These are phyloP conservation scores for Tragopan temminckii DNA, from an alignment of 2,797 vertebrate genomes.

Conservation along the genomic window DNA sequence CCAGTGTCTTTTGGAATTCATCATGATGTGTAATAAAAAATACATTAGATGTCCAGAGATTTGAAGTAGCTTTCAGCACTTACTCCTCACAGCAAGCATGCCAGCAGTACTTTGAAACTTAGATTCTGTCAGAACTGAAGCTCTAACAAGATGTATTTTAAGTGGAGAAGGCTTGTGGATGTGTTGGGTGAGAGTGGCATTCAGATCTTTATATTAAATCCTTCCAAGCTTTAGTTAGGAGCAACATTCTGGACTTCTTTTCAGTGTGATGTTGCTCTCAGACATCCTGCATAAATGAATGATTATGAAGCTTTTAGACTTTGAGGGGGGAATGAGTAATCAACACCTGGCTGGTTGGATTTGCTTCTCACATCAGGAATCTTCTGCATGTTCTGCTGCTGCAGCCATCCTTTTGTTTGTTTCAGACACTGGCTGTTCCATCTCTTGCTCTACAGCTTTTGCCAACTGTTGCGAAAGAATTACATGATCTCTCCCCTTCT, in stretches of 20 bases:
- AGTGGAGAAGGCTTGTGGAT: background rate
- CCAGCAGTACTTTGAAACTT: background rate
- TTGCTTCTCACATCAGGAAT: background rate
- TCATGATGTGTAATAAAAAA: background rate
- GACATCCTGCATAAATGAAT: background rate
- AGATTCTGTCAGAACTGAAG: background rate
- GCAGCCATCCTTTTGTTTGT: background rate
- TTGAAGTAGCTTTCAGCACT: background rate
- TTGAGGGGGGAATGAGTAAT: too few relatives aligned
- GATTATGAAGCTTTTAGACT: background rate
- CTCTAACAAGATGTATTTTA: background rate
- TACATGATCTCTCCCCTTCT: background rate
- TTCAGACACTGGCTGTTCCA: background rate
- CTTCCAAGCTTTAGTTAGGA: background rate
- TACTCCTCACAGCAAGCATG: background rate
- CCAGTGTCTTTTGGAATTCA: background rate
- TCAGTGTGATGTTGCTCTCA: accelerated
- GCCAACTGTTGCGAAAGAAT: background rate
- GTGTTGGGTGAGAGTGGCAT: background rate
- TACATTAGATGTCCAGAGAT: background rate
- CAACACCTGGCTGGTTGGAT: background rate
- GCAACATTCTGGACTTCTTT: background rate
- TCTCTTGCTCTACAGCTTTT: background rate
- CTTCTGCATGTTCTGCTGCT: background rate
- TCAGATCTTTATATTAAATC: background rate